A percentile compares a stretch with the other conserved stretches of the same genome.
These are phyloP conservation scores for Polydrusus tereticollis DNA, from an alignment of 2,888 invertebrate genomes.

Conservation along the genomic window DNA sequence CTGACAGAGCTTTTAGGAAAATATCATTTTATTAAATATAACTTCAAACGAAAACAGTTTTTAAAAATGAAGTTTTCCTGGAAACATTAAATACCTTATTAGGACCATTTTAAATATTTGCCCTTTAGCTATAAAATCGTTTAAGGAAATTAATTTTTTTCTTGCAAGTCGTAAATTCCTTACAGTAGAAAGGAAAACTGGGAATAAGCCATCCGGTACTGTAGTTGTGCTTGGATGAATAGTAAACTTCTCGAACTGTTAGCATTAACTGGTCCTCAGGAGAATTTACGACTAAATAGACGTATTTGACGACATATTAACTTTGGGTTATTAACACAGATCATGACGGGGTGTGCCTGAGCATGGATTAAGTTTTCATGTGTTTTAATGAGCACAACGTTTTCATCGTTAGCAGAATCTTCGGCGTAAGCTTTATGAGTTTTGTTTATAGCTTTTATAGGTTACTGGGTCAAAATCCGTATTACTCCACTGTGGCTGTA, in stretches of 20 bases:
- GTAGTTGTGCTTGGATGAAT: not conserved
- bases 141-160: not conserved
- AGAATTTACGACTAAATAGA: slow-evolving; percentile 4
- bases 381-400: slow-evolving; percentile 5
- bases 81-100: slow-evolving; percentile 1
- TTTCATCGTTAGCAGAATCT: not conserved
- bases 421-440: not conserved
- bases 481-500: not conserved
- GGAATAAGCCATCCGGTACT: not conserved
- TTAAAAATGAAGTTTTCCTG: not conserved
- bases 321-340: slow-evolving; percentile 4
- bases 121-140: not conserved
- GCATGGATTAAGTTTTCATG: slow-evolving; percentile 21
- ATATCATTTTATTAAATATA: not conserved
- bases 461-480: not conserved
- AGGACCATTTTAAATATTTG: slow-evolving; percentile 1
- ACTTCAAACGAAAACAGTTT: not conserved
- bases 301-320: slow-evolving; percentile 7
- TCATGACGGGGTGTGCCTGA: not conserved
- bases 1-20: not conserved
- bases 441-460: slow-evolving; percentile 1
- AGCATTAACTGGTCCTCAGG: slow-evolving; percentile 4
- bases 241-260: not conserved
- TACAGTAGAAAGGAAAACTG: not conserved
- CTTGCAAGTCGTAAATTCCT: not conserved